Percentiles rank a stretch among this genome's conserved stretches.
Conservation (phyloP, 2,888 invertebrate species). For the Limnephilus auricula region DNA sequence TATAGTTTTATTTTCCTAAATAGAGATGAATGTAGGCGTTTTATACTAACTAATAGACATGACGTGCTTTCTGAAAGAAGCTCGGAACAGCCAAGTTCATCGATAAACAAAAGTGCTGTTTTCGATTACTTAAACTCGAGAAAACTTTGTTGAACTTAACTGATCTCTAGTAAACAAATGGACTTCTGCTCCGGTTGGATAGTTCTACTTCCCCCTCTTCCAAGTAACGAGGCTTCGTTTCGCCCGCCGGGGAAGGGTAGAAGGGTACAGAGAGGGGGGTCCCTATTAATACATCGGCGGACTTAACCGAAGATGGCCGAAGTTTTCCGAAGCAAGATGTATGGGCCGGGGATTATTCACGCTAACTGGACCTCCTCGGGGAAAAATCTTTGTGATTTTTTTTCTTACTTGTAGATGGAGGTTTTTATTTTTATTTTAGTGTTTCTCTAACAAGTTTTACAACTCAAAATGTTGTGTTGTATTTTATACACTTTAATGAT, state of each 20-base stretch:
- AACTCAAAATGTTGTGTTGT: too few species aligned
- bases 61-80: not conserved
- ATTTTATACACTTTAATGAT: too few species aligned
- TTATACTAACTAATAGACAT: too few species aligned
- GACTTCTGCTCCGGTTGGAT: conserved; percentile 15
- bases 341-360: conserved; percentile 21
- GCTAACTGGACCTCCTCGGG: conserved; percentile 5
- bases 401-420: not conserved
- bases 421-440: not conserved
- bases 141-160: conserved; percentile 22
- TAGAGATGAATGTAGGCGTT: too few species aligned
- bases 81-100: not conserved
- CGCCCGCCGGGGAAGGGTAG: not conserved
- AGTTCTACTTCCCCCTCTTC: not conserved
- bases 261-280: not conserved
- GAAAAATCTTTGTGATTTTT: not conserved
- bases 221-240: conserved; percentile 19
- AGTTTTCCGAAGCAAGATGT: conserved; percentile 29
- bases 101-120: conserved; percentile 29
- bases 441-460: not conserved
- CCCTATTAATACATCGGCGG: conserved; percentile 33
- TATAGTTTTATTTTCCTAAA: too few species aligned
- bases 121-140: conserved; percentile 32
- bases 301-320: conserved; percentile 27
- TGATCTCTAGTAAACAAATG: conserved; percentile 38